A percentile compares a stretch with the other conserved stretches of the same genome.
Evolutionary conservation across 2,113 vertebrate species (phyloP).

Genomic region (Phalacrocorax aristotelis): DNA sequence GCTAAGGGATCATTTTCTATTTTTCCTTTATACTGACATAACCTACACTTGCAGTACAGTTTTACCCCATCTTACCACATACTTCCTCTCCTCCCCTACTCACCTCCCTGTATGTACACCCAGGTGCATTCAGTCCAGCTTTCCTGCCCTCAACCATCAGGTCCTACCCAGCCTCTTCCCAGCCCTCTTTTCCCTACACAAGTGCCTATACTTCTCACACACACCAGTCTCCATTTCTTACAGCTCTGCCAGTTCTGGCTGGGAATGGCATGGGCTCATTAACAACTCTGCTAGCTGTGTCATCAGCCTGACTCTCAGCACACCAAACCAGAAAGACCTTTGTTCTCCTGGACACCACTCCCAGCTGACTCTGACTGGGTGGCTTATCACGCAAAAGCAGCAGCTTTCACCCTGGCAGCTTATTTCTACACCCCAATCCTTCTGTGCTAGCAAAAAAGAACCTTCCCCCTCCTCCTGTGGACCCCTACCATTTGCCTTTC

Average conservation of each 20-base stretch:
- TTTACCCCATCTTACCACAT: not conserved
- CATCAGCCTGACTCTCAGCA: not conserved
- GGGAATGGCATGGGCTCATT: not conserved
- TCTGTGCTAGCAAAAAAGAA: not conserved
- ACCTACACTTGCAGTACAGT: not conserved
- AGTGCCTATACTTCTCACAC: not conserved
- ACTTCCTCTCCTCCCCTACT: not conserved
- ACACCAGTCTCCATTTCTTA: not conserved
- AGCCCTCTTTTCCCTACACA: not conserved
- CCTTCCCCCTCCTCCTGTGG: not conserved
- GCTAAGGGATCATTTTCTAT: not conserved
- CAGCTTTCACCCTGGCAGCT: conserved; percentile 16
- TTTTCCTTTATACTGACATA: not conserved
- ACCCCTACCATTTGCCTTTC: not conserved
- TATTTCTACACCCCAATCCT: not conserved
- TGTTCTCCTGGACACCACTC: conserved; percentile 5
- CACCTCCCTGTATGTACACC: not conserved
- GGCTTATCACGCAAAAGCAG: conserved; percentile 56
- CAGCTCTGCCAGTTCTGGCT: not conserved
- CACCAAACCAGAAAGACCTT: not conserved
- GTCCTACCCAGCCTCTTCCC: not conserved
- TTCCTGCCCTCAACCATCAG: not conserved
- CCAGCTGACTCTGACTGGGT: not conserved
- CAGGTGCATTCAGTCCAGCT: not conserved
- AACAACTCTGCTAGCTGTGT: conserved; percentile 37